Evolutionary conservation across 2,113 vertebrate genomes (phyloP).

Genomic region (Ancistrus triradiatus): DNA sequence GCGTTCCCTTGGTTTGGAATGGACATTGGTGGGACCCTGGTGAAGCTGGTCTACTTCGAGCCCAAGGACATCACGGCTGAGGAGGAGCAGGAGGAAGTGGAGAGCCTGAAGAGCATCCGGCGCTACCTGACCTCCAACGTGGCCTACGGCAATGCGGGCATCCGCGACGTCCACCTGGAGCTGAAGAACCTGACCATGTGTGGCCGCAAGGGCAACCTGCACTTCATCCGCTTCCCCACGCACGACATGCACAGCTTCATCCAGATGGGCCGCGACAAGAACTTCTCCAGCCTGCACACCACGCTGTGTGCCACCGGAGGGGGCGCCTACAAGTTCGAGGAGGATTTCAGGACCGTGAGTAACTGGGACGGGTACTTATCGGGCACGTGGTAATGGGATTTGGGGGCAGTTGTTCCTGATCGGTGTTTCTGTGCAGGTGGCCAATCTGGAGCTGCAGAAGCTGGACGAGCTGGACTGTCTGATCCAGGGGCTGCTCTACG

Average conservation of each 20-base stretch:
- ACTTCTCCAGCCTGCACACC: slow-evolving; percentile 86
- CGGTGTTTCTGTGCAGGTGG: slow-evolving; percentile 68
- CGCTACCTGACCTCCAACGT: slow-evolving; percentile 84
- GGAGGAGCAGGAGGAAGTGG: slow-evolving; percentile 86
- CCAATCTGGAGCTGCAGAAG: slow-evolving; percentile 81
- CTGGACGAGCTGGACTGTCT: slow-evolving; percentile 86
- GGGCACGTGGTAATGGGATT: no score
- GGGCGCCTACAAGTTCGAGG: slow-evolving; percentile 86
- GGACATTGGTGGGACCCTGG: slow-evolving; percentile 85
- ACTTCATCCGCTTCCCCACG: slow-evolving; percentile 86
- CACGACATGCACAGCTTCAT: slow-evolving; percentile 85
- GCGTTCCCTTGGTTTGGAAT: slow-evolving; percentile 89
- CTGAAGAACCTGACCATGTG: slow-evolving; percentile 83
- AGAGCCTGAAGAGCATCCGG: slow-evolving; percentile 85
- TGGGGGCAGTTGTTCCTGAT: neutral
- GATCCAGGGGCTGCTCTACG: slow-evolving; percentile 82
- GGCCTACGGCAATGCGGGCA: slow-evolving; percentile 84
- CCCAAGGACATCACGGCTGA: slow-evolving; percentile 87
- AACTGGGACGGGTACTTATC: neutral
- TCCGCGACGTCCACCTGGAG: slow-evolving; percentile 84
- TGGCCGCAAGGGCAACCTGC: slow-evolving; percentile 83
- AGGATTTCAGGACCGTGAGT: slow-evolving; percentile 82
- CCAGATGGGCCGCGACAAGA: slow-evolving; percentile 87
- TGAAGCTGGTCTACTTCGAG: slow-evolving; percentile 87
- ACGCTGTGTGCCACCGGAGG: slow-evolving; percentile 83